Percentiles rank a stretch among this genome's conserved stretches.
phyloP scores from a whole-genome alignment of 2,888 invertebrate genomes.

The Pyrrhosoma nymphula region DNA sequence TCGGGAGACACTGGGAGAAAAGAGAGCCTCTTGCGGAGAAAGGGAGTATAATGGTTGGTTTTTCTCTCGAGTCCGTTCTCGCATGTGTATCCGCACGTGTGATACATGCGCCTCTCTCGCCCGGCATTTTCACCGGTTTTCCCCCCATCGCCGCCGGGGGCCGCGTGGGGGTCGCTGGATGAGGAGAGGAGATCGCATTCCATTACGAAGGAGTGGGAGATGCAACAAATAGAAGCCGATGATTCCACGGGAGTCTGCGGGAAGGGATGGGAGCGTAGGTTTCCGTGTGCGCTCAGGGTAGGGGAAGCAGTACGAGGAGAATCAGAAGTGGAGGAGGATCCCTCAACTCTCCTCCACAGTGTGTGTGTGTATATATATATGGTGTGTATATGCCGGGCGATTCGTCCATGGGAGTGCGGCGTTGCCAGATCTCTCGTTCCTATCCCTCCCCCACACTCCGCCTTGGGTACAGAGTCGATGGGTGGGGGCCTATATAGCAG shows the following conservation, averaged over 20 bases:
- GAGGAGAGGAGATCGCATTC: neutral
- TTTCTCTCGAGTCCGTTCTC: no score
- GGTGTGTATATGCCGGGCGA: neutral
- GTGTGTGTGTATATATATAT: neutral
- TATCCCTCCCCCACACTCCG: slow-evolving; percentile 25
- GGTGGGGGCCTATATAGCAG: neutral
- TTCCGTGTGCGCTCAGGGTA: neutral
- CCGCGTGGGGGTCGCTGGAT: neutral
- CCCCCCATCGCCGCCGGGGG: neutral
- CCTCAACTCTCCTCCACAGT: neutral
- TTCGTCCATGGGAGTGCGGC: slow-evolving; percentile 53
- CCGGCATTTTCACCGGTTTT: neutral
- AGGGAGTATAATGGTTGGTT: no score
- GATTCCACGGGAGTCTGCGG: slow-evolving; percentile 16
- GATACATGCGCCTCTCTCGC: neutral
- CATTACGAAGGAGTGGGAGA: neutral
- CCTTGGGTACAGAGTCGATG: neutral
- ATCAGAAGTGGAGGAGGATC: neutral
- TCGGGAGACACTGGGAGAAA: no score
- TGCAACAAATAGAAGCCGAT: slow-evolving; percentile 58
- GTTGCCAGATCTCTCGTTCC: slow-evolving; percentile 29
- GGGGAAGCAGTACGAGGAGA: neutral
- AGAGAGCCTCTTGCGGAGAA: no score
- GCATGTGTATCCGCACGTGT: neutral
- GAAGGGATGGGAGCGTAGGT: neutral